Conservation (phyloP, 2,113 vertebrate species). For the Hemiscyllium ocellatum region DNA sequence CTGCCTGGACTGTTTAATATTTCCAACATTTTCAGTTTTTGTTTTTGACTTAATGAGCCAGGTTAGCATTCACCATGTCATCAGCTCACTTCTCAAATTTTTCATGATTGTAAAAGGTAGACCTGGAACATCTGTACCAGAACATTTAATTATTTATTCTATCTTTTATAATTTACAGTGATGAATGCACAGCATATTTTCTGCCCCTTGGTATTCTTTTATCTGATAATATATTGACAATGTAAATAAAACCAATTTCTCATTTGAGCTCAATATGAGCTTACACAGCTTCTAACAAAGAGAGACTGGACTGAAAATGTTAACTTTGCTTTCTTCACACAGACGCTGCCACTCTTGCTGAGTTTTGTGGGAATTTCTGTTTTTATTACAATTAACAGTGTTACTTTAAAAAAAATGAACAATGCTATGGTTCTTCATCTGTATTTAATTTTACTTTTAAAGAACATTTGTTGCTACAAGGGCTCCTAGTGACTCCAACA, state of each 20-base stretch:
- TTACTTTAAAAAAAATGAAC: not conserved
- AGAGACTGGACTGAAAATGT: no score
- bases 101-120: not conserved
- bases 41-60: not conserved
- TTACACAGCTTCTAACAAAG: no score
- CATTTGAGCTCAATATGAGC: no score
- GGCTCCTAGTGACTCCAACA: not conserved
- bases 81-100: not conserved
- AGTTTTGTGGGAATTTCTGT: no score
- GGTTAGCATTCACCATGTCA: not conserved
- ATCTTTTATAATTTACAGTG: not conserved
- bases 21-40: conserved; percentile 7
- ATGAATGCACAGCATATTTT: not conserved
- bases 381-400: not conserved
- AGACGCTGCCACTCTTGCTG: no score
- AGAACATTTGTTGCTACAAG: not conserved
- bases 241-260: not conserved
- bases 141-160: not conserved
- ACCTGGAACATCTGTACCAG: not conserved
- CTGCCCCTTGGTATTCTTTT: not conserved
- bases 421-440: not conserved
- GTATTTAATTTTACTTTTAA: not conserved
- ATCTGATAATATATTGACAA: not conserved
- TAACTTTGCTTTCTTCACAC: no score
- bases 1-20: not conserved